Conservation (phyloP, 2,888 invertebrate species). For the Drosophila mimetica region DNA sequence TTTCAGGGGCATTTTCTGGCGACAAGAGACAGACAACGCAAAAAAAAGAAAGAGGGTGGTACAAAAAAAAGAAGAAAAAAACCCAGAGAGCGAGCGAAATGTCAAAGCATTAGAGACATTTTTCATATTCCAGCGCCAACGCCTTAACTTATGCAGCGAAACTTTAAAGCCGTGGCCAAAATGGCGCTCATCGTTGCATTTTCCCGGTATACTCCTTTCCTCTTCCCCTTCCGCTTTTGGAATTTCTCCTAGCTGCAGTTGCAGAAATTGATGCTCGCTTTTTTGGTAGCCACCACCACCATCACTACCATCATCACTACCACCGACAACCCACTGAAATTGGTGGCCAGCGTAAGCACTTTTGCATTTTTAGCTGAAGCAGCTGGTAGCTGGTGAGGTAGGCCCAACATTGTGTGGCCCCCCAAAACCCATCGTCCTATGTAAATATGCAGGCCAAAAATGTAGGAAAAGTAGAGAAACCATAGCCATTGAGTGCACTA, state of each 20-base stretch:
- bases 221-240: not conserved
- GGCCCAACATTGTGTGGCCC: slow-evolving; percentile 11
- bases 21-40: slow-evolving; percentile 25
- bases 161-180: slow-evolving; percentile 49
- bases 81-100: slow-evolving; percentile 15
- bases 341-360: slow-evolving; percentile 49
- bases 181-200: slow-evolving; percentile 54
- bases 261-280: slow-evolving; percentile 67
- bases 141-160: slow-evolving; percentile 62
- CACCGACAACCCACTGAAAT: slow-evolving; percentile 16
- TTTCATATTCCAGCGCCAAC: slow-evolving; percentile 40
- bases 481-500: slow-evolving; percentile 74
- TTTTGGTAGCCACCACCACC: slow-evolving; percentile 24
- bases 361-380: slow-evolving; percentile 57
- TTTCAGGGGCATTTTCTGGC: slow-evolving; percentile 61
- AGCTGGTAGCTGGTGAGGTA: slow-evolving; percentile 36
- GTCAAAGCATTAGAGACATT: slow-evolving; percentile 41
- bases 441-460: slow-evolving; percentile 49
- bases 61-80: not conserved
- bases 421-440: slow-evolving; percentile 14
- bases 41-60: not conserved
- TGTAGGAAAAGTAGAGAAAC: slow-evolving; percentile 58
- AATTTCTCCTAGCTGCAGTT: slow-evolving; percentile 53
- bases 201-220: slow-evolving; percentile 33
- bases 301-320: slow-evolving; percentile 7